phyloP scores from a whole-genome alignment of 2,888 invertebrate genomes.

The Mechanitis mazaeus region DNA sequence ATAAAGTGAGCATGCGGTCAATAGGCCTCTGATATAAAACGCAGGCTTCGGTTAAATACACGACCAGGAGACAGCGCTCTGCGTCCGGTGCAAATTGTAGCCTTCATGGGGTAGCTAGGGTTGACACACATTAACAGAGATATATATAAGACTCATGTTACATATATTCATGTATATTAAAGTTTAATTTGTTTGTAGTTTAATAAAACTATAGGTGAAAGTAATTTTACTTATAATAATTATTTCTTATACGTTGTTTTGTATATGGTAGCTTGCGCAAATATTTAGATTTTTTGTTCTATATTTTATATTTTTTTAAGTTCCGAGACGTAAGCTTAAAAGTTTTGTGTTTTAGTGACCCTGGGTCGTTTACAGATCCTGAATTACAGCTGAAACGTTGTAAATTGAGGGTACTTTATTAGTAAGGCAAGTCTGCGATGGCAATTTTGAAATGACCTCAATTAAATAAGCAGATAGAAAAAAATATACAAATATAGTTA shows the following conservation, averaged over 20 bases:
- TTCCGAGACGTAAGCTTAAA: background rate
- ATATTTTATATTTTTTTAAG: too few species aligned
- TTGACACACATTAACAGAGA: constrained; percentile 1
- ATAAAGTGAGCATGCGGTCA: constrained; percentile 23
- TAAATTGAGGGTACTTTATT: constrained; percentile 52
- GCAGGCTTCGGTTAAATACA: constrained; percentile 62
- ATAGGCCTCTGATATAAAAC: constrained; percentile 47
- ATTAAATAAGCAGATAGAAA: background rate
- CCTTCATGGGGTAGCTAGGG: constrained; percentile 39
- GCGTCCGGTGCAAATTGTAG: constrained; percentile 67
- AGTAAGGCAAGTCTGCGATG: constrained; percentile 33
- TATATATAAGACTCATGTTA: too few species aligned
- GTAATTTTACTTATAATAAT: too few species aligned
- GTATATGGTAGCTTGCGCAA: too few species aligned
- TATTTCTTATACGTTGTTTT: too few species aligned
- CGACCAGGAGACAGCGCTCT: constrained; percentile 45
- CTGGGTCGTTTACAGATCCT: constrained; percentile 51
- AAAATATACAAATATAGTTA: background rate
- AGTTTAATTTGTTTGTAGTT: background rate
- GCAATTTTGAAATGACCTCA: background rate
- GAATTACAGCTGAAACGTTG: constrained; percentile 56
- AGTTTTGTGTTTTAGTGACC: constrained; percentile 9
- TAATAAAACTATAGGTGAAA: too few species aligned
- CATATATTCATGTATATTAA: background rate
- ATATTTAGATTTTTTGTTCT: too few species aligned